Evolutionary conservation across 2,888 invertebrate species (phyloP).

Genomic region (Uropetala carovei): DNA sequence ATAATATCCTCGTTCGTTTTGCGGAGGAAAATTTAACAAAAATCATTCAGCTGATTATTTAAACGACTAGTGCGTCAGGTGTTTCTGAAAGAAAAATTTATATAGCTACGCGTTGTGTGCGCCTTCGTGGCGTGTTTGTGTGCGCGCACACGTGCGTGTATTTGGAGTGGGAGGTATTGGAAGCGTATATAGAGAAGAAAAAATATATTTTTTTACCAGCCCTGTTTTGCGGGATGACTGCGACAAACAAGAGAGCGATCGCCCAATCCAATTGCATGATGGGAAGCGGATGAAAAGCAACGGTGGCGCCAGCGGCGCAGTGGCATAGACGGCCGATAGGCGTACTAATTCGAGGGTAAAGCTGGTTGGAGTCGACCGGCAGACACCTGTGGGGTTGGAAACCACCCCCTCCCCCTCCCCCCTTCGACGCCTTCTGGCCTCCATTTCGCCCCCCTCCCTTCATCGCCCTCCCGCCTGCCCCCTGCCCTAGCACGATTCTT

Average conservation of each 20-base stretch:
- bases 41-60: no score
- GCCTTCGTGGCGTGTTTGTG: no score
- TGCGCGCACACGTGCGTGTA: no score
- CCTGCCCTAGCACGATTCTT: not conserved
- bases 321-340: not conserved
- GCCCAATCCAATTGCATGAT: constrained; percentile 40
- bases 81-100: no score
- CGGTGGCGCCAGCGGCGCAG: constrained; percentile 20
- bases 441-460: not conserved
- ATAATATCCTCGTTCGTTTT: no score
- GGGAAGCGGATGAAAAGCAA: not conserved
- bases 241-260: constrained; percentile 31
- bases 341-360: constrained; percentile 35
- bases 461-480: not conserved
- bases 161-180: not conserved
- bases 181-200: not conserved
- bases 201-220: not conserved
- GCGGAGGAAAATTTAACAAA: no score
- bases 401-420: no score
- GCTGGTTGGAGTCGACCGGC: constrained; percentile 1
- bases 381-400: constrained; percentile 58
- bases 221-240: not conserved
- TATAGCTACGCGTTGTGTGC: no score
- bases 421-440: not conserved
- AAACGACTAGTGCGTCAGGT: no score